Evolutionary conservation across 2,113 vertebrate genomes (phyloP).

Genomic region (Corythaixoides concolor): DNA sequence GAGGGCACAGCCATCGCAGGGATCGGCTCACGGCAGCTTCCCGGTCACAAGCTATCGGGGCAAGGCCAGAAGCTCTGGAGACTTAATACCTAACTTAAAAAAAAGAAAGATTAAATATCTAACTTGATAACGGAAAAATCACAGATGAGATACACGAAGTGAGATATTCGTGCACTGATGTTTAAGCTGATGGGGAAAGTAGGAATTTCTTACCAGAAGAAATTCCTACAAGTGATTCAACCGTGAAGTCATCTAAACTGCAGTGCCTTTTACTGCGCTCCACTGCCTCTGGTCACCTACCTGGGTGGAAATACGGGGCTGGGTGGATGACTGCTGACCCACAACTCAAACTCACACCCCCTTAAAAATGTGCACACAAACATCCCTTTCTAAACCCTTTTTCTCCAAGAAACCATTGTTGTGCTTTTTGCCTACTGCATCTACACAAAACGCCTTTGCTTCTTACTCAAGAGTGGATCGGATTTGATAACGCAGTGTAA

Average conservation of each 20-base stretch:
- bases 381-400: background rate
- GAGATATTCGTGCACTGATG: background rate
- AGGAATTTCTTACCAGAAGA: background rate
- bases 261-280: background rate
- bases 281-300: background rate
- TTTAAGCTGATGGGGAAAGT: background rate
- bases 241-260: background rate
- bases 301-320: fast-evolving
- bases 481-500: background rate
- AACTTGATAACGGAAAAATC: background rate
- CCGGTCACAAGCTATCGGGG: fast-evolving
- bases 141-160: background rate
- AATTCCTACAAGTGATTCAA: background rate
- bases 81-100: background rate
- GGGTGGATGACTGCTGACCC: background rate
- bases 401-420: background rate
- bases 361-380: fast-evolving
- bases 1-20: background rate
- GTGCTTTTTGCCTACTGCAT: background rate
- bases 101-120: background rate
- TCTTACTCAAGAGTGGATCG: background rate
- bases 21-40: background rate
- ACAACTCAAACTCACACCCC: background rate
- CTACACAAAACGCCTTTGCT: background rate
- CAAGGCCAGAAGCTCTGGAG: background rate